Percentiles rank a stretch among this genome's conserved stretches.
Evolutionary conservation across 2,888 invertebrate species (phyloP).

Genomic region (Eristalis intricaria): DNA sequence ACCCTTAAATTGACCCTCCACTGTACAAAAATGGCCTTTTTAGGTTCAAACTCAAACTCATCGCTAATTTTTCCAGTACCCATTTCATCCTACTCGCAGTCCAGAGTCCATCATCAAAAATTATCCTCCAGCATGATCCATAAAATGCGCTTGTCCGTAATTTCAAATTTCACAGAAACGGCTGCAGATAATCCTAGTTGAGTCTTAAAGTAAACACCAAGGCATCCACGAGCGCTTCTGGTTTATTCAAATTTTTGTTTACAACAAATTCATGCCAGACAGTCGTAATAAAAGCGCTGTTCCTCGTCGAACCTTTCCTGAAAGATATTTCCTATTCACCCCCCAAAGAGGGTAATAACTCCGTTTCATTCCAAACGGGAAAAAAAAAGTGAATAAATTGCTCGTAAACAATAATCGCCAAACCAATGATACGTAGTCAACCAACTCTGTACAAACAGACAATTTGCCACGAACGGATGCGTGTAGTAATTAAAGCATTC

Average conservation of each 20-base stretch:
- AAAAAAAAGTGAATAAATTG: neutral
- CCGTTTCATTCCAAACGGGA: neutral
- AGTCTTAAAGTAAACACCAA: neutral
- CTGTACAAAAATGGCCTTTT: neutral
- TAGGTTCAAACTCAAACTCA: neutral
- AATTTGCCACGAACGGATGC: neutral
- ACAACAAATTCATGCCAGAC: neutral
- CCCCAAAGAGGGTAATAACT: neutral
- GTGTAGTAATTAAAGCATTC: slow-evolving; percentile 7
- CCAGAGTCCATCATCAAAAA: neutral
- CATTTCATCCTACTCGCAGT: neutral
- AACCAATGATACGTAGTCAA: neutral
- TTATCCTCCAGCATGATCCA: neutral
- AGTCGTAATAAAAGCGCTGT: neutral
- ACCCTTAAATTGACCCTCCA: neutral
- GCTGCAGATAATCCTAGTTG: neutral
- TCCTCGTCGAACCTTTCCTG: neutral
- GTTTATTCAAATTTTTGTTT: neutral
- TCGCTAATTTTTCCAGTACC: neutral
- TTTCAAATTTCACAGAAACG: neutral
- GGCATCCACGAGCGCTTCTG: neutral
- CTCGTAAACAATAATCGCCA: neutral
- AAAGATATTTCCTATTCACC: neutral
- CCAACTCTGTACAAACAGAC: neutral
- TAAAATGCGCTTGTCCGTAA: neutral